These are phyloP conservation scores for Spisula subtruncata DNA, from an alignment of 2,888 invertebrate species.

Conservation along the genomic window DNA sequence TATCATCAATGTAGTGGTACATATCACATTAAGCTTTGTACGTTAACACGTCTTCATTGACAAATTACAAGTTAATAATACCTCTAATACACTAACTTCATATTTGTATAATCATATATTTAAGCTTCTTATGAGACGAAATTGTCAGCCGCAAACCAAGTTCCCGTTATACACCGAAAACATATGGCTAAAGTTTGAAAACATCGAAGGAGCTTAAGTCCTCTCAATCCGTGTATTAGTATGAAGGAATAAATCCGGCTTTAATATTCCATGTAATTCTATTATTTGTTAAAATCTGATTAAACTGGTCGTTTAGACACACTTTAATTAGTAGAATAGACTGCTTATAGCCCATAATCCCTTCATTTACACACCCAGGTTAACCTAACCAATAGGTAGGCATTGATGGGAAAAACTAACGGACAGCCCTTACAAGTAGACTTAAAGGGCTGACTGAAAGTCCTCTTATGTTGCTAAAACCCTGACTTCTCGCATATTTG, in stretches of 20 bases:
- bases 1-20: neutral
- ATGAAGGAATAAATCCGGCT: constrained; percentile 54
- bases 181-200: constrained; percentile 40
- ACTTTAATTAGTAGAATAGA: constrained; percentile 71
- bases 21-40: constrained; percentile 35
- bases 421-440: constrained; percentile 28
- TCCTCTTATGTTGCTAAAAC: constrained; percentile 46
- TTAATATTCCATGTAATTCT: constrained; percentile 67
- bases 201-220: constrained; percentile 29
- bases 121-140: constrained; percentile 40
- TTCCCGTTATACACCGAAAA: constrained; percentile 46
- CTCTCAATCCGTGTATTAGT: constrained; percentile 35
- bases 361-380: constrained; percentile 59
- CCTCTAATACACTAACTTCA: constrained; percentile 35
- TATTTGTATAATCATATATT: constrained; percentile 33
- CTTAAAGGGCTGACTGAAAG: constrained; percentile 27
- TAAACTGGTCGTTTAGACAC: constrained; percentile 65
- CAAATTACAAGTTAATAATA: constrained; percentile 33
- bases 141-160: constrained; percentile 23
- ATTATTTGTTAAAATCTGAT: constrained; percentile 68
- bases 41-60: constrained; percentile 33
- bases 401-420: constrained; percentile 32
- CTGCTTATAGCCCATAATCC: constrained; percentile 66
- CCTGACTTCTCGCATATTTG: constrained; percentile 31
- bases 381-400: constrained; percentile 40